These are phyloP conservation scores for Cathartes aura DNA, from an alignment of 2,113 vertebrate species.

Conservation along the genomic window DNA sequence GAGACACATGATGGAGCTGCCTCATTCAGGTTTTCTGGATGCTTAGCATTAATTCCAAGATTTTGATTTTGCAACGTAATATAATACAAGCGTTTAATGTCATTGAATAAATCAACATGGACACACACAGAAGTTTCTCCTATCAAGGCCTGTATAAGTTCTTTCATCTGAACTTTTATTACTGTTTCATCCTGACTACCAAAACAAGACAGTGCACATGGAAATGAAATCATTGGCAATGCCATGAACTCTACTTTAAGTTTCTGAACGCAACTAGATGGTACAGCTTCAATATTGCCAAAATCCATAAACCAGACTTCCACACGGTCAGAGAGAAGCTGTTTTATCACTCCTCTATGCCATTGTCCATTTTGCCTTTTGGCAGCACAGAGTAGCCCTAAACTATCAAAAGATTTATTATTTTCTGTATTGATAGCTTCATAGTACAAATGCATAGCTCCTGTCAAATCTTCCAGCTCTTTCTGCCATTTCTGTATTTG, in stretches of 20 bases:
- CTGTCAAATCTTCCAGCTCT: slow-evolving; percentile 80
- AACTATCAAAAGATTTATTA: slow-evolving; percentile 68
- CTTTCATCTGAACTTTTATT: slow-evolving; percentile 75
- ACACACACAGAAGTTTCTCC: slow-evolving; percentile 71
- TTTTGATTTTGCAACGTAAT: slow-evolving; percentile 73
- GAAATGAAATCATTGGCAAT: slow-evolving; percentile 84
- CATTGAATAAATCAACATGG: slow-evolving; percentile 71
- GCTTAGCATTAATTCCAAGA: neutral
- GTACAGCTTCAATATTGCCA: slow-evolving; percentile 83
- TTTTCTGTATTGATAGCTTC: slow-evolving; percentile 61
- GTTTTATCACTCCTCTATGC: slow-evolving; percentile 88
- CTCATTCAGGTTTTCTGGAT: neutral
- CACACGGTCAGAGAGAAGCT: slow-evolving; percentile 78
- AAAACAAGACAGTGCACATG: slow-evolving; percentile 81
- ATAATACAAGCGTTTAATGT: slow-evolving; percentile 76
- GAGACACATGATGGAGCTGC: neutral
- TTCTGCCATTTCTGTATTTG: slow-evolving; percentile 77
- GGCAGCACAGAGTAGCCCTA: slow-evolving; percentile 87
- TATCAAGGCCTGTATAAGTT: slow-evolving; percentile 82
- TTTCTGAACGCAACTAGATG: slow-evolving; percentile 77
- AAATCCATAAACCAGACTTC: slow-evolving; percentile 91
- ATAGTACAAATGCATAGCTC: slow-evolving; percentile 75
- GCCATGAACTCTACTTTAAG: slow-evolving; percentile 81
- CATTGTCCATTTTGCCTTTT: slow-evolving; percentile 86
- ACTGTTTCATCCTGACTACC: slow-evolving; percentile 51